Evolutionary conservation across 2,797 vertebrate genomes (phyloP).

Genomic region (Synaphobranchus kaupii): DNA sequence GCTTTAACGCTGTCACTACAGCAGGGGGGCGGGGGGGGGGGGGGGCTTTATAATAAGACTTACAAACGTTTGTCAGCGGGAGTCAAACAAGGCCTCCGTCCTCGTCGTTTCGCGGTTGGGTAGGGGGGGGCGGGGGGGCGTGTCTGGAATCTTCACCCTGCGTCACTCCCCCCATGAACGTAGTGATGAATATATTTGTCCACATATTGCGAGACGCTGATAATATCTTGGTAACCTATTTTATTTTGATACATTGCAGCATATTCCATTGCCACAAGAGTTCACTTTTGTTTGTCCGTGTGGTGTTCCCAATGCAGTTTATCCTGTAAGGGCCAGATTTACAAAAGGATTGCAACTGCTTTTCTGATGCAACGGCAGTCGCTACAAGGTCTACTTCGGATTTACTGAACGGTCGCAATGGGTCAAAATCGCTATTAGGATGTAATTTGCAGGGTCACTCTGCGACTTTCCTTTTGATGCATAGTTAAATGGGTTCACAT

Average conservation of each 20-base stretch:
- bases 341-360: too few relatives aligned
- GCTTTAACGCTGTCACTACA: constrained; percentile 62
- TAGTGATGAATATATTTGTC: background rate
- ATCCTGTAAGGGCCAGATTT: too few relatives aligned
- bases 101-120: background rate
- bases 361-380: too few relatives aligned
- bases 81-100: constrained; percentile 20
- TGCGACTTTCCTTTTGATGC: too few relatives aligned
- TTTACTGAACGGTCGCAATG: too few relatives aligned
- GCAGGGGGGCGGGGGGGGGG: constrained; percentile 47
- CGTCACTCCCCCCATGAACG: background rate
- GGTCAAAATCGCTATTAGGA: too few relatives aligned
- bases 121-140: background rate
- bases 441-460: too few relatives aligned
- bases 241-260: background rate
- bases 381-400: too few relatives aligned
- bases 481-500: too few relatives aligned
- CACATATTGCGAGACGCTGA: background rate
- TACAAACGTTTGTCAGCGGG: constrained; percentile 25
- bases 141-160: background rate
- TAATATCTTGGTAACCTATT: background rate
- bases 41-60: constrained; percentile 19
- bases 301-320: background rate
- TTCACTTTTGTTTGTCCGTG: background rate
- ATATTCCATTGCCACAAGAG: background rate